Conservation (phyloP, 2,888 invertebrate species). For the Melinopterus prodromus region DNA sequence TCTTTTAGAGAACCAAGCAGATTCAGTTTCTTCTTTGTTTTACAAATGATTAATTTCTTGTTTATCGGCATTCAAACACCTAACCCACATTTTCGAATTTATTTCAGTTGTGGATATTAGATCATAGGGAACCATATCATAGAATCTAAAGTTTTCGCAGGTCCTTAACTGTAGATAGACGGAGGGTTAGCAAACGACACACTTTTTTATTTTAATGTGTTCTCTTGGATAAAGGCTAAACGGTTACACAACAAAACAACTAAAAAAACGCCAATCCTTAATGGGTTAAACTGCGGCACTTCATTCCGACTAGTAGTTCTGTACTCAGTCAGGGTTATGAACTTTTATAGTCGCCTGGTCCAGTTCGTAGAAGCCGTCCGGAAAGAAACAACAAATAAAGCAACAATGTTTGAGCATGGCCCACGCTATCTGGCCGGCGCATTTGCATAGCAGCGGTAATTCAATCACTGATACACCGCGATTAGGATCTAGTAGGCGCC, state of each 20-base stretch:
- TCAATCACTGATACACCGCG: conserved; percentile 44
- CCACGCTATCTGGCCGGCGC: conserved; percentile 33
- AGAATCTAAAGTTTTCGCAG: no score
- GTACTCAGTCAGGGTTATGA: conserved; percentile 27
- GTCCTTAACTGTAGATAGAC: no score
- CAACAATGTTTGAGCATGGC: conserved; percentile 34
- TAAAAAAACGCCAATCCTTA: not conserved
- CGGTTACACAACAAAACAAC: not conserved
- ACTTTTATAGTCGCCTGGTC: conserved; percentile 12
- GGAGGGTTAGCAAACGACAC: no score
- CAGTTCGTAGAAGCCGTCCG: conserved; percentile 22
- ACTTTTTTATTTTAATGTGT: not conserved
- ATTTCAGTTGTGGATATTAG: no score
- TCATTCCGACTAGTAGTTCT: not conserved
- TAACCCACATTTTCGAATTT: no score
- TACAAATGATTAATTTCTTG: no score
- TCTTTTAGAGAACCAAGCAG: no score
- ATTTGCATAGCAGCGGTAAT: conserved; percentile 41
- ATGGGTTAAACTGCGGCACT: not conserved
- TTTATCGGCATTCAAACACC: no score
- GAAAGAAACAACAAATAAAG: conserved; percentile 32
- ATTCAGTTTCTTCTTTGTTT: no score
- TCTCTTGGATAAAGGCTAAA: not conserved
- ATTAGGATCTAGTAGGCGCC: conserved; percentile 49
- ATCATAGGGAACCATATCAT: no score